phyloP scores from a whole-genome alignment of 2,888 invertebrate genomes.

The Coecobrya sp. region DNA sequence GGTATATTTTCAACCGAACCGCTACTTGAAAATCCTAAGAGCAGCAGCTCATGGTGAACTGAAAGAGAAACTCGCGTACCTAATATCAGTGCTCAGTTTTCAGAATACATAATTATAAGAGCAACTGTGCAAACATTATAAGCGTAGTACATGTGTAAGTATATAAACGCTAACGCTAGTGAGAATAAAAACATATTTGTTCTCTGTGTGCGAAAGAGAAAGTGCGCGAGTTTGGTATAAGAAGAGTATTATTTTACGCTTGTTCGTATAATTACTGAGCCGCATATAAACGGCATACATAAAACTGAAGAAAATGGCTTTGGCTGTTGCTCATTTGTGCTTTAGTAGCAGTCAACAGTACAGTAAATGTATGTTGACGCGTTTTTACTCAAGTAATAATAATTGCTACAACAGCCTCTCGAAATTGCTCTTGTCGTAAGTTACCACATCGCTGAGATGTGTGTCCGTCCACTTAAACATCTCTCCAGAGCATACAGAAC shows the following conservation, averaged over 20 bases:
- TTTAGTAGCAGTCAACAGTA: neutral
- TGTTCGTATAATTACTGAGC: constrained; percentile 19
- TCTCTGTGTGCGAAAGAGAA: neutral
- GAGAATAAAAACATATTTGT: neutral
- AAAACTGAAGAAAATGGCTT: constrained; percentile 5
- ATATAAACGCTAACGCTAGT: neutral
- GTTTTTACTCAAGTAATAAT: neutral
- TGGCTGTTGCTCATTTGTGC: constrained; percentile 8
- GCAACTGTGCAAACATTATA: neutral
- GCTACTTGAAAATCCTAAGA: no score
- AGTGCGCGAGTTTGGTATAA: neutral
- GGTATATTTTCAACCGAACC: no score
- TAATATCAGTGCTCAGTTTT: neutral
- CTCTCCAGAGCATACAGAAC: neutral
- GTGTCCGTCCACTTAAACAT: neutral
- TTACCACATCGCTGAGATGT: neutral
- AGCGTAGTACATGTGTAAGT: neutral
- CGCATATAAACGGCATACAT: neutral
- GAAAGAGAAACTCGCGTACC: neutral
- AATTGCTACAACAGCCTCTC: constrained; percentile 13
- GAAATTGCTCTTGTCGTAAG: constrained; percentile 2
- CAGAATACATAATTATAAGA: neutral
- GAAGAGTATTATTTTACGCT: neutral
- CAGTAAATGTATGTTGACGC: constrained; percentile 28
- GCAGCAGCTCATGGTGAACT: neutral